A percentile compares a stretch with the other conserved stretches of the same genome.
phyloP scores from a whole-genome alignment of 2,888 invertebrate genomes.

The Latrodectus elegans region DNA sequence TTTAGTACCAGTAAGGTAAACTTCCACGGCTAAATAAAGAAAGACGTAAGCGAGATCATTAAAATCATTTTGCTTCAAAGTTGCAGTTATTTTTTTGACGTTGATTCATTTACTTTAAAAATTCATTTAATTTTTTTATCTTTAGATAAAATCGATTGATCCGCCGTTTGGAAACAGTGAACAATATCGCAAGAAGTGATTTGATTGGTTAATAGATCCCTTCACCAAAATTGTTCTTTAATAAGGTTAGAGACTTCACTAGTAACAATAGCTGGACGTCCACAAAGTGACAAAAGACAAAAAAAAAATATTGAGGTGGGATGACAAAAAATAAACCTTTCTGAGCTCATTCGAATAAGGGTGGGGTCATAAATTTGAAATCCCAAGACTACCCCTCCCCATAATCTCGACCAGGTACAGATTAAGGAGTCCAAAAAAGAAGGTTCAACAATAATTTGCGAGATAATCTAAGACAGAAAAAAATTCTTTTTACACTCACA shows the following conservation, averaged over 20 bases:
- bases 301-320: neutral
- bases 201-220: no score
- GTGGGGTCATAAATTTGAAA: slow-evolving; percentile 51
- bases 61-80: no score
- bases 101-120: no score
- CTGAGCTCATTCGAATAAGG: slow-evolving; percentile 48
- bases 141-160: no score
- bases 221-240: no score
- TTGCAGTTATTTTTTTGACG: no score
- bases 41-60: no score
- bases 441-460: slow-evolving; percentile 63
- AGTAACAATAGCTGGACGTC: no score
- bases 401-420: slow-evolving; percentile 51
- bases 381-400: slow-evolving; percentile 10
- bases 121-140: no score
- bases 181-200: neutral
- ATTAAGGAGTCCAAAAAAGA: slow-evolving; percentile 44
- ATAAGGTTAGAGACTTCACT: no score
- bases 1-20: no score
- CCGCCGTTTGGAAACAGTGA: neutral
- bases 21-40: no score
- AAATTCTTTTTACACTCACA: slow-evolving; percentile 7
- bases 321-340: slow-evolving; percentile 33
- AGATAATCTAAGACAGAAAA: slow-evolving; percentile 61
- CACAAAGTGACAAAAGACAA: slow-evolving; percentile 5